These are phyloP conservation scores for Phytoseiulus persimilis DNA, from an alignment of 2,888 invertebrate species.

Conservation along the genomic window DNA sequence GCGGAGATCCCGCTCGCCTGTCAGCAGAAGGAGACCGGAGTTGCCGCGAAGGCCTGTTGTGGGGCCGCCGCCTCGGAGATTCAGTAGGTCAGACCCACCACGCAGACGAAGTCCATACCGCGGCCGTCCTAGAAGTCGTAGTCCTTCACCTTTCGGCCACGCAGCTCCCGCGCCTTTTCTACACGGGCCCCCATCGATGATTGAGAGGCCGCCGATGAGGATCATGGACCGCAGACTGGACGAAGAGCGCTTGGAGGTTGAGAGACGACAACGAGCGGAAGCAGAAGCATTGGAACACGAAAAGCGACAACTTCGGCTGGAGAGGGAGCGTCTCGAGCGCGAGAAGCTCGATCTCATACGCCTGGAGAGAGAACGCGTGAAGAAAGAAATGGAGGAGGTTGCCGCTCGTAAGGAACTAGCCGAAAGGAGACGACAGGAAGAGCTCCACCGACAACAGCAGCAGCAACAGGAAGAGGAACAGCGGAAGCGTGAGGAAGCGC, in stretches of 20 bases:
- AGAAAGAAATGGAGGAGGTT: conserved; percentile 35
- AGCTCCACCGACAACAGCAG: conserved; percentile 10
- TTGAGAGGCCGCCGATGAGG: neutral
- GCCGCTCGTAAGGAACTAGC: conserved; percentile 34
- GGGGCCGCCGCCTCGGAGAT: neutral
- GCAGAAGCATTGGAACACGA: conserved; percentile 20
- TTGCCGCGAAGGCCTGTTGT: neutral
- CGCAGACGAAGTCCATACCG: neutral
- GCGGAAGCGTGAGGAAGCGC: conserved; percentile 12
- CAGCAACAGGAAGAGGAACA: conserved; percentile 29
- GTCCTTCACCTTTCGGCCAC: conserved; percentile 11
- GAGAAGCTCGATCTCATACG: conserved; percentile 22
- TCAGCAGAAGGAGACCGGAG: conserved; percentile 15
- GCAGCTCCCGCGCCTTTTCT: conserved; percentile 17
- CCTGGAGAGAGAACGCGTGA: conserved; percentile 25
- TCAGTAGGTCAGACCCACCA: neutral
- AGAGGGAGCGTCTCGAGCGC: conserved; percentile 14
- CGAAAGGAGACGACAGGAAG: conserved; percentile 20
- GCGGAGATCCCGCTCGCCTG: neutral
- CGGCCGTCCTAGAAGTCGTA: neutral
- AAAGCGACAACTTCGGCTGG: conserved; percentile 14
- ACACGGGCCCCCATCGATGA: neutral
- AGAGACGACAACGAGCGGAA: conserved; percentile 12
- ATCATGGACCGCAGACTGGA: conserved; percentile 14
- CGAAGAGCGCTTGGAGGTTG: conserved; percentile 15